These are phyloP conservation scores for Xestia rhomboidea DNA, from an alignment of 2,888 invertebrate species.

Conservation along the genomic window DNA sequence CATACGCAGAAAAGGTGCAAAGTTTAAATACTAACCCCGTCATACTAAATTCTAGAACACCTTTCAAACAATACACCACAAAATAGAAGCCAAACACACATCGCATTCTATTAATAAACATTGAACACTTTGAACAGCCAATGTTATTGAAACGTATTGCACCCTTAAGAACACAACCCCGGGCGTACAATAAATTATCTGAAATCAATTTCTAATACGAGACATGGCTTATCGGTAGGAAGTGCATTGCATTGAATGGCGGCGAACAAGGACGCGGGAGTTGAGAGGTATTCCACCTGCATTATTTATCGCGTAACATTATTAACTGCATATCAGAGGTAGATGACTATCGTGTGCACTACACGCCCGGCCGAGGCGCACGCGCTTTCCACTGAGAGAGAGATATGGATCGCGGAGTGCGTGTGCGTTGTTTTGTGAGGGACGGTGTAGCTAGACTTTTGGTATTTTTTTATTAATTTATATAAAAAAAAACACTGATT, in stretches of 20 bases:
- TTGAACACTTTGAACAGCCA: slow-evolving; percentile 40
- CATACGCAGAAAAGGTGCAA: not conserved
- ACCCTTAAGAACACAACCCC: slow-evolving; percentile 69
- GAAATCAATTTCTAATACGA: slow-evolving; percentile 83
- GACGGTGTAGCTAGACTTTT: slow-evolving; percentile 57
- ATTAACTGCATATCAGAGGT: slow-evolving; percentile 88
- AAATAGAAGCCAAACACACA: slow-evolving; percentile 53
- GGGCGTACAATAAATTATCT: slow-evolving; percentile 73
- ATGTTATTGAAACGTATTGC: slow-evolving; percentile 68
- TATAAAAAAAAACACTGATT: too few species aligned
- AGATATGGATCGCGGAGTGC: slow-evolving; percentile 81
- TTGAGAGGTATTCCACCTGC: slow-evolving; percentile 84
- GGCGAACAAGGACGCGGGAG: slow-evolving; percentile 71
- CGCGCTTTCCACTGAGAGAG: slow-evolving; percentile 84
- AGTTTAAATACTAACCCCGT: not conserved
- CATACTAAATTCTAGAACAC: not conserved
- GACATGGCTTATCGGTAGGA: slow-evolving; percentile 74
- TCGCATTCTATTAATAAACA: slow-evolving; percentile 62
- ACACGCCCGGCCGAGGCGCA: slow-evolving; percentile 85
- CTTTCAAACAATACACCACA: slow-evolving; percentile 18
- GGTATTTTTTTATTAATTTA: too few species aligned
- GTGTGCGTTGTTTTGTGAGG: slow-evolving; percentile 69
- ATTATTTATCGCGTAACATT: slow-evolving; percentile 89
- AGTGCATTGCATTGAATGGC: slow-evolving; percentile 77
- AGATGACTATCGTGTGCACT: slow-evolving; percentile 87